Evolutionary conservation across 1,140 invertebrate genomes (phyloP).

Genomic region (Lithobius niger): DNA sequence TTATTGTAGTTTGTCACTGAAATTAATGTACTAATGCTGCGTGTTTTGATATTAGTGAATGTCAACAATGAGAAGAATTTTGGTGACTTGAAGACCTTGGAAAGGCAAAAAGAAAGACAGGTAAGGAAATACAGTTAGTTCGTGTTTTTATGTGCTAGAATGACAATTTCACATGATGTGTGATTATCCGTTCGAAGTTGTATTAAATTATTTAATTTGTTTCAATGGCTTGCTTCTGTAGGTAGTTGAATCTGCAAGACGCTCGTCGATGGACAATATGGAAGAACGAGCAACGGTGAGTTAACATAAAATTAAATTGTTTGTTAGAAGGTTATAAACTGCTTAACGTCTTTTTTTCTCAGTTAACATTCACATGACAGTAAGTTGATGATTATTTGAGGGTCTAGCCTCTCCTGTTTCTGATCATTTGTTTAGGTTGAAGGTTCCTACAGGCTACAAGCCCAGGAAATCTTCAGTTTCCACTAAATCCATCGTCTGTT

Average conservation of each 20-base stretch:
- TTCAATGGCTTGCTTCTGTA: neutral
- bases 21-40: neutral
- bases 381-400: no score
- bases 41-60: constrained; percentile 48
- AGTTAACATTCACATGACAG: neutral
- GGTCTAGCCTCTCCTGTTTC: no score
- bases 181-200: no score
- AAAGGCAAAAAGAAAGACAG: constrained; percentile 68
- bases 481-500: no score
- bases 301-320: no score
- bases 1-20: constrained; percentile 11
- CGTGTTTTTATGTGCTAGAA: neutral
- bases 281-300: constrained; percentile 28
- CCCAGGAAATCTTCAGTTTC: no score
- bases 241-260: constrained; percentile 59
- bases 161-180: neutral
- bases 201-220: neutral
- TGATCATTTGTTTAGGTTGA: neutral
- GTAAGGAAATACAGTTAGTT: neutral
- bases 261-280: constrained; percentile 35
- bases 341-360: constrained; percentile 13
- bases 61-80: constrained; percentile 68
- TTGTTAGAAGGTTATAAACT: no score
- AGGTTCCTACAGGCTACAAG: no score
- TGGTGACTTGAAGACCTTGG: constrained; percentile 80